A percentile compares a stretch with the other conserved stretches of the same genome.
phyloP scores from a whole-genome alignment of 2,797 vertebrate species.

The Halcyon leucocephala region DNA sequence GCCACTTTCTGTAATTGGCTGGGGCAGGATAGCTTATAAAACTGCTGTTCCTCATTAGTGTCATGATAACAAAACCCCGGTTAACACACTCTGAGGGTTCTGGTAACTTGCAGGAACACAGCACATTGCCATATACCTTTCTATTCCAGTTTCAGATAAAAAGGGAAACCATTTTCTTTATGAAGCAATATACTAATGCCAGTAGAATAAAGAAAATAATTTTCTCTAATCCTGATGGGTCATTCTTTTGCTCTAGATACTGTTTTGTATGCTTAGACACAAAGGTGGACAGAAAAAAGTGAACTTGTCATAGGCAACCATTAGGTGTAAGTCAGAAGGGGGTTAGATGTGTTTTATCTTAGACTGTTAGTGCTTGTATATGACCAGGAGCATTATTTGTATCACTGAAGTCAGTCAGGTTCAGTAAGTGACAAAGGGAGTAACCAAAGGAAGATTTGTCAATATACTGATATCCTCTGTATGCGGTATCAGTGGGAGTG shows the following conservation, averaged over 20 bases:
- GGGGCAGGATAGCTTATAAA: background rate
- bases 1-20: background rate
- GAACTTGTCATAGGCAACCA: background rate
- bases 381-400: background rate
- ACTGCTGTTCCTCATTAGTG: background rate
- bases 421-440: background rate
- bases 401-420: background rate
- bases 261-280: background rate
- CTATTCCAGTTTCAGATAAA: background rate
- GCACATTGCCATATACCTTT: background rate
- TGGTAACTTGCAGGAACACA: background rate
- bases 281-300: background rate
- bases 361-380: background rate
- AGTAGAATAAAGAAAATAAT: background rate
- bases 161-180: background rate
- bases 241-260: background rate
- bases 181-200: background rate
- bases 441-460: background rate
- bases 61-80: background rate
- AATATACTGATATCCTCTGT: background rate
- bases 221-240: background rate
- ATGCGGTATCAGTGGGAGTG: background rate
- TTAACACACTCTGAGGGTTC: background rate
- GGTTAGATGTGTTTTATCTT: background rate
- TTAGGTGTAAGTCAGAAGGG: background rate